These are phyloP conservation scores for Cerastoderma edule DNA, from an alignment of 2,888 invertebrate species.

Conservation along the genomic window DNA sequence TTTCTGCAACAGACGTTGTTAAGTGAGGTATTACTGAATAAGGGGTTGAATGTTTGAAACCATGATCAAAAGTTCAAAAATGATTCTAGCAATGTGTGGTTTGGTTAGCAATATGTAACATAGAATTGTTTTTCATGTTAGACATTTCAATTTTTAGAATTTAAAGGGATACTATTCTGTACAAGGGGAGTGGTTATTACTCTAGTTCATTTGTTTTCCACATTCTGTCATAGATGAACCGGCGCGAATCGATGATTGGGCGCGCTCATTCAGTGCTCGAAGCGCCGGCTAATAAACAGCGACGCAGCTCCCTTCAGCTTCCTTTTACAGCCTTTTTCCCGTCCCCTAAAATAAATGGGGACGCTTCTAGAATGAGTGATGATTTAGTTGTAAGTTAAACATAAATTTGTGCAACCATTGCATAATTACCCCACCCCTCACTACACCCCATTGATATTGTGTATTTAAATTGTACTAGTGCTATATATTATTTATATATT, in stretches of 20 bases:
- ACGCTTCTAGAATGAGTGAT: constrained; percentile 52
- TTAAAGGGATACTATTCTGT: too few species aligned
- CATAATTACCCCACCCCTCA: constrained; percentile 46
- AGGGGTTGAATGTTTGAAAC: too few species aligned
- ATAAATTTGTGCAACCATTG: constrained; percentile 51
- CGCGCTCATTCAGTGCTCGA: constrained; percentile 69
- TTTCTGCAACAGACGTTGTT: too few species aligned
- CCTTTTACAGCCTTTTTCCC: constrained; percentile 70
- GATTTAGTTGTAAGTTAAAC: constrained; percentile 61
- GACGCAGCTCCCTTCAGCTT: constrained; percentile 75
- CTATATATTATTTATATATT: too few species aligned
- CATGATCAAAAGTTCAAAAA: too few species aligned
- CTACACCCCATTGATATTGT: constrained; percentile 28
- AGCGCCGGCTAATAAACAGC: constrained; percentile 71
- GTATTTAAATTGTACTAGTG: constrained; percentile 19
- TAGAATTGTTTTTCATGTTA: too few species aligned
- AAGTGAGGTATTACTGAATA: too few species aligned
- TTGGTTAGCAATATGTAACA: too few species aligned
- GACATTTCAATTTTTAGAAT: too few species aligned
- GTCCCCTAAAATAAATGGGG: constrained; percentile 61
- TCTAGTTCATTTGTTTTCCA: not conserved
- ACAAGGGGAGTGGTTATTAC: too few species aligned
- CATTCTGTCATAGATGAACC: constrained; percentile 56
- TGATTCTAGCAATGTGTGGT: too few species aligned
- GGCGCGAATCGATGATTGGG: constrained; percentile 74